Evolutionary conservation across 2,797 vertebrate species (phyloP).

Genomic region (Alca torda): DNA sequence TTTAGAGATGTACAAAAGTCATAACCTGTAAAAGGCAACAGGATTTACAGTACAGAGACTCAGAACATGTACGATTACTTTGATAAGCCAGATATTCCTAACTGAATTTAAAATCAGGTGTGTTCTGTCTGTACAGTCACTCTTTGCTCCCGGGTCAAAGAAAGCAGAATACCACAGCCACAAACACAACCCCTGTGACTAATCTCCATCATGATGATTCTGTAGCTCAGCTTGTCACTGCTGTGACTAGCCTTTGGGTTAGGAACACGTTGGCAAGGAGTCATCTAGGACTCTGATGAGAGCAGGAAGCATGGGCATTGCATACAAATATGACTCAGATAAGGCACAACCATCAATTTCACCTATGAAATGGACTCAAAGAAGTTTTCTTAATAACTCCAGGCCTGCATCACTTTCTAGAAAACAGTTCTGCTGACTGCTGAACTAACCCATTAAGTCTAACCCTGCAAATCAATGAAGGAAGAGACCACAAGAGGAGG

Average conservation of each 20-base stretch:
- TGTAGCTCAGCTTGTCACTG: neutral
- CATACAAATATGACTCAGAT: neutral
- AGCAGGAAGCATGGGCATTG: neutral
- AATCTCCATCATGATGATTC: neutral
- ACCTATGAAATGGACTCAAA: neutral
- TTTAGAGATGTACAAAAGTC: neutral
- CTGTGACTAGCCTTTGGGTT: neutral
- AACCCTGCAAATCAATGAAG: neutral
- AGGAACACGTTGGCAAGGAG: neutral
- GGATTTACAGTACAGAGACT: rapidly evolving
- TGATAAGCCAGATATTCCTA: neutral
- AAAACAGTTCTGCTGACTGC: neutral
- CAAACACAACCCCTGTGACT: neutral
- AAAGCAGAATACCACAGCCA: neutral
- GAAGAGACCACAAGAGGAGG: neutral
- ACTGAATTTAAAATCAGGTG: neutral
- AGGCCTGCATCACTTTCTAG: neutral
- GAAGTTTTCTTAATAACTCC: neutral
- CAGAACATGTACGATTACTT: rapidly evolving
- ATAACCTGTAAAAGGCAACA: neutral
- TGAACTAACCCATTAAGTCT: neutral
- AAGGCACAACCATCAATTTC: neutral
- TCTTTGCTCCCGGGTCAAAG: neutral
- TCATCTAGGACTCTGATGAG: neutral
- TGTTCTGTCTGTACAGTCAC: neutral